Percentiles rank a stretch among this genome's conserved stretches.
phyloP scores from a whole-genome alignment of 2,113 vertebrate species.

The Aptenodytes patagonicus region DNA sequence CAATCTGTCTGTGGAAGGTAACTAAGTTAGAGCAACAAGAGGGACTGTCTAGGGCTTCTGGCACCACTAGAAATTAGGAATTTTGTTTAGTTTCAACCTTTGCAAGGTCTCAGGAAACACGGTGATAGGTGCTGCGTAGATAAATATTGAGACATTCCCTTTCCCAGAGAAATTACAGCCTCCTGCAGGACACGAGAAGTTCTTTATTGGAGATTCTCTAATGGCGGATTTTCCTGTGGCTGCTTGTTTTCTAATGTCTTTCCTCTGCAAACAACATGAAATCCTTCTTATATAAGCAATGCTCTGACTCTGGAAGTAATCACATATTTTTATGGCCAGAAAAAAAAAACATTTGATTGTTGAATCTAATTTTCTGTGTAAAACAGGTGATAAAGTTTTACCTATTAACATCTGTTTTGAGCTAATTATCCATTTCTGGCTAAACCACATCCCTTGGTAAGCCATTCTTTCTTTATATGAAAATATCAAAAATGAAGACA shows the following conservation, averaged over 20 bases:
- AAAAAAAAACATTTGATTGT: background rate
- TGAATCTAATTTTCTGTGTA: constrained; percentile 50
- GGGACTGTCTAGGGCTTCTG: background rate
- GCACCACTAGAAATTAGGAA: background rate
- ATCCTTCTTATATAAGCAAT: background rate
- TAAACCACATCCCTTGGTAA: background rate
- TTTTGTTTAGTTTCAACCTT: background rate
- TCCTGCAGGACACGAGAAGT: background rate
- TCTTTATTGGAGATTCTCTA: background rate
- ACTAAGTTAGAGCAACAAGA: background rate
- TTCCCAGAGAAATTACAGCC: background rate
- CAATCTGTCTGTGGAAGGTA: background rate
- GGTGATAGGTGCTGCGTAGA: background rate
- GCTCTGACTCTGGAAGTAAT: constrained; percentile 31
- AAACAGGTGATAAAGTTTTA: constrained; percentile 60
- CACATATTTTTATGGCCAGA: constrained; percentile 20
- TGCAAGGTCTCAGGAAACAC: background rate
- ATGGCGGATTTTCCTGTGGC: background rate
- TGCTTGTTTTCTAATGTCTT: background rate
- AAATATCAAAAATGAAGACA: background rate
- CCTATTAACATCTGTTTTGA: constrained; percentile 52
- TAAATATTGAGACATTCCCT: background rate
- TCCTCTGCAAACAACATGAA: background rate
- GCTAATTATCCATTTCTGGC: constrained; percentile 41
- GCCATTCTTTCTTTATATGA: background rate